phyloP scores from a whole-genome alignment of 2,113 vertebrate species.

The Ploceus nigricollis region DNA sequence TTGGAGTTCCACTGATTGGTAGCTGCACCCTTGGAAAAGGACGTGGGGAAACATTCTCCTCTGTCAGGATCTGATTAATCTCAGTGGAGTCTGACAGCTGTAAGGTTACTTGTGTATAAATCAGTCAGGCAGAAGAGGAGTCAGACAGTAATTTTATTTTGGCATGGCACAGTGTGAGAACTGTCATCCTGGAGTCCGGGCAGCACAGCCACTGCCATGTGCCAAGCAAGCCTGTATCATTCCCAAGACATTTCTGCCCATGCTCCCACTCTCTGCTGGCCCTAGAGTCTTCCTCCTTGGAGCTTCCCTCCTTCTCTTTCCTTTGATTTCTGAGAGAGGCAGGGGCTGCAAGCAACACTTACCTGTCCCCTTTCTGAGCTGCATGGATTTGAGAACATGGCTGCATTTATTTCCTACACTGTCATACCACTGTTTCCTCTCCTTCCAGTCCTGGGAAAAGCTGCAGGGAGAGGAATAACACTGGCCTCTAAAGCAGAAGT shows the following conservation, averaged over 20 bases:
- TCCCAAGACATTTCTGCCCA: not conserved
- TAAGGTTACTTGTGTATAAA: not conserved
- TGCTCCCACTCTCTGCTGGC: not conserved
- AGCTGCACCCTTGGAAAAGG: not conserved
- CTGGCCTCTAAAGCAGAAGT: not conserved
- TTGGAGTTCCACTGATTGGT: not conserved
- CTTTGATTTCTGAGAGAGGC: not conserved
- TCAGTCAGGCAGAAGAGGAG: not conserved
- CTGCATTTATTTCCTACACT: not conserved
- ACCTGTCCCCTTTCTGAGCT: not conserved
- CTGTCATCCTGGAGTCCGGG: not conserved
- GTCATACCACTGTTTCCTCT: not conserved
- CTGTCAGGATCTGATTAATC: not conserved
- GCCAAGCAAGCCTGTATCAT: not conserved
- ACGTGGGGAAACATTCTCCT: not conserved
- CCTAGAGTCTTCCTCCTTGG: not conserved
- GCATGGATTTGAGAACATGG: not conserved
- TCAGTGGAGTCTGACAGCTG: not conserved
- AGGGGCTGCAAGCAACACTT: rapidly evolving
- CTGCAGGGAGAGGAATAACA: not conserved
- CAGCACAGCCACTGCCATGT: not conserved
- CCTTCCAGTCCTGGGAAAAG: not conserved
- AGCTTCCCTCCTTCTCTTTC: not conserved
- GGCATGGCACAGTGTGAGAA: not conserved
- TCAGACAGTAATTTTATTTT: not conserved